These are phyloP conservation scores for Amaurobius ferox DNA, from an alignment of 2,888 invertebrate genomes.

Conservation along the genomic window DNA sequence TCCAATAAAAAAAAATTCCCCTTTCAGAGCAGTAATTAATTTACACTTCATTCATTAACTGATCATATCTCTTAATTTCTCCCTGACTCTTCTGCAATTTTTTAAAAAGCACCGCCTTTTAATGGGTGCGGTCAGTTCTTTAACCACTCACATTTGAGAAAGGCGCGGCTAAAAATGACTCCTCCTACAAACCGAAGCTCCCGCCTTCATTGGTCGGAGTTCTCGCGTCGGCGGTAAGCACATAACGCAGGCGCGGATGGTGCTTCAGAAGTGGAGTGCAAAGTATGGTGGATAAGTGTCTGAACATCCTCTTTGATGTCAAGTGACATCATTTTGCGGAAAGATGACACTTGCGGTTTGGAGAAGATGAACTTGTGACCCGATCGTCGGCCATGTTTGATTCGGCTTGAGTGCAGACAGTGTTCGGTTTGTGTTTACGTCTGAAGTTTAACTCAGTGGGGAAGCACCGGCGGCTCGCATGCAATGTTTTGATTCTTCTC, in stretches of 20 bases:
- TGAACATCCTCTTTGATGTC: conserved; percentile 56
- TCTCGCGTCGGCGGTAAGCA: conserved; percentile 24
- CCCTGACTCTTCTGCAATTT: conserved; percentile 21
- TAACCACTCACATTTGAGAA: conserved; percentile 22
- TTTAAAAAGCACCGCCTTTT: conserved; percentile 37
- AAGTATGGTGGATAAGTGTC: conserved; percentile 58
- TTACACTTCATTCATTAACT: conserved; percentile 70
- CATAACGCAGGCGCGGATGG: conserved; percentile 27
- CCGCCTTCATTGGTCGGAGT: conserved; percentile 50
- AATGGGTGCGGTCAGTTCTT: conserved; percentile 29
- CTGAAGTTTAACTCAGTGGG: background rate
- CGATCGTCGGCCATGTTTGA: conserved; percentile 50
- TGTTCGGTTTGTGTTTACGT: background rate
- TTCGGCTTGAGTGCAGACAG: conserved; percentile 11
- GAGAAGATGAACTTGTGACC: conserved; percentile 53
- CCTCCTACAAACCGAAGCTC: conserved; percentile 1
- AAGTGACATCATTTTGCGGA: conserved; percentile 46
- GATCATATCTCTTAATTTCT: conserved; percentile 67
- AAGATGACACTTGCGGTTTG: conserved; percentile 42
- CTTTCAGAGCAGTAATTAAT: conserved; percentile 57
- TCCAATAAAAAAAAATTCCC: conserved; percentile 36
- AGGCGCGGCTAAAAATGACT: conserved; percentile 13
- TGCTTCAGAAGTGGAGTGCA: conserved; percentile 59
- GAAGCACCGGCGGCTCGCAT: background rate
- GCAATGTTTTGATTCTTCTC: too few species aligned